Percentiles rank a stretch among this genome's conserved stretches.
Conservation (phyloP, 2,888 invertebrate species). For the Arctia plantaginis region DNA sequence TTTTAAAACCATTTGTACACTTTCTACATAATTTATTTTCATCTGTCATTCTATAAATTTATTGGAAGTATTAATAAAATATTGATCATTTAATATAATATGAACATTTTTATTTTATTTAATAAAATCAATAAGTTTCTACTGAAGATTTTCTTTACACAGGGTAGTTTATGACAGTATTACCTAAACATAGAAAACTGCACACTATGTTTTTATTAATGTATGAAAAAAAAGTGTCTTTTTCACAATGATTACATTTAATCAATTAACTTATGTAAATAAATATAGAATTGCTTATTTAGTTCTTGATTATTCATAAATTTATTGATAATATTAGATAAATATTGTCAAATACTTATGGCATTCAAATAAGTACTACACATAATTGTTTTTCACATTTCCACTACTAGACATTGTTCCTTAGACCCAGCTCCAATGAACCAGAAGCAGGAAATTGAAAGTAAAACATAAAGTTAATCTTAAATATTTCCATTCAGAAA, state of each 20-base stretch:
- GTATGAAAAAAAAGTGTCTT: too few relatives aligned
- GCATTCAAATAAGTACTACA: background rate
- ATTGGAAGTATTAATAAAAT: background rate
- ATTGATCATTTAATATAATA: too few relatives aligned
- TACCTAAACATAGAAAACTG: background rate
- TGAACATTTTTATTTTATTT: too few relatives aligned
- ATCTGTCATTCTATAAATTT: background rate
- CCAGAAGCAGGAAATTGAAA: too few relatives aligned
- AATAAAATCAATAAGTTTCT: background rate
- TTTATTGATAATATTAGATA: too few relatives aligned
- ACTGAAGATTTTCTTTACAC: background rate
- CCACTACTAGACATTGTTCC: background rate
- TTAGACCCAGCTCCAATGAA: background rate
- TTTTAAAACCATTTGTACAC: background rate
- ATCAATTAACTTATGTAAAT: too few relatives aligned
- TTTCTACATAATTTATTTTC: slow-evolving; percentile 6
- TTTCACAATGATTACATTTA: too few relatives aligned
- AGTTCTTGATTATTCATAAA: too few relatives aligned
- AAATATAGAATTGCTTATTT: too few relatives aligned
- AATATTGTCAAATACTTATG: background rate
- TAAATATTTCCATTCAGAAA: background rate
- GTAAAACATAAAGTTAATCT: too few relatives aligned
- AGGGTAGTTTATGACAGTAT: background rate
- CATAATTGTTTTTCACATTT: background rate
- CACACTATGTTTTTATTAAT: too few relatives aligned